Percentiles rank a stretch among this genome's conserved stretches.
phyloP scores from a whole-genome alignment of 35 echinoderm and acorn worm species.

The Nesometra sesokonis region DNA sequence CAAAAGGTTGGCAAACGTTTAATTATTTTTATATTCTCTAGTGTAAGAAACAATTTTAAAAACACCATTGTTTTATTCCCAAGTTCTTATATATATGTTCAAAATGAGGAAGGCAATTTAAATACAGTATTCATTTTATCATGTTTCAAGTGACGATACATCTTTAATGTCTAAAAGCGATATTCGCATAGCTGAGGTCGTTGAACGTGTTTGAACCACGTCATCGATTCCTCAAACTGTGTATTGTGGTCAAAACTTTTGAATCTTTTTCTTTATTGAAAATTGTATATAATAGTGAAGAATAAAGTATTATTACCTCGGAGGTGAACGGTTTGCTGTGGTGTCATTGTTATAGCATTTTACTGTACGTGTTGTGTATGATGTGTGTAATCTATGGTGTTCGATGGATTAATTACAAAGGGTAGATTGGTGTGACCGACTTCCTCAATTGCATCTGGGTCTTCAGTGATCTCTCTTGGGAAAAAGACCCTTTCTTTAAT shows the following conservation, averaged over 20 bases:
- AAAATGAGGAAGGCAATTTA: too few relatives aligned
- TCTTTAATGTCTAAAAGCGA: too few relatives aligned
- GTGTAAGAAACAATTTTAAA: too few relatives aligned
- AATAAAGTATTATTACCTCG: not conserved
- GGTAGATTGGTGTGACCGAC: not conserved
- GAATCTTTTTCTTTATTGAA: not conserved
- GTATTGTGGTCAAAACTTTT: not conserved
- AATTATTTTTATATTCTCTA: too few relatives aligned
- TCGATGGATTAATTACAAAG: not conserved
- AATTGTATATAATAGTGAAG: not conserved
- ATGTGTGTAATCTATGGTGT: not conserved
- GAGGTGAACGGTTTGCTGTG: not conserved
- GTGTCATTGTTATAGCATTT: not conserved
- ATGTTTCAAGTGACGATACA: too few relatives aligned
- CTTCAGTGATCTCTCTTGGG: not conserved
- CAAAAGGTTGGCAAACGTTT: too few relatives aligned
- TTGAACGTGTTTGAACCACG: not conserved
- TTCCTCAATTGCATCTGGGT: not conserved
- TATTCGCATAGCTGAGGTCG: not conserved
- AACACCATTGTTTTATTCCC: too few relatives aligned
- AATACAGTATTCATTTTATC: too few relatives aligned
- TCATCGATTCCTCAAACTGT: not conserved
- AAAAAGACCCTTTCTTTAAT: not conserved
- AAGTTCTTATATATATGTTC: too few relatives aligned
- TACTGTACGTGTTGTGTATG: not conserved